These are phyloP conservation scores for Scaptomyza reducta DNA, from an alignment of 2,888 invertebrate genomes.

Conservation along the genomic window DNA sequence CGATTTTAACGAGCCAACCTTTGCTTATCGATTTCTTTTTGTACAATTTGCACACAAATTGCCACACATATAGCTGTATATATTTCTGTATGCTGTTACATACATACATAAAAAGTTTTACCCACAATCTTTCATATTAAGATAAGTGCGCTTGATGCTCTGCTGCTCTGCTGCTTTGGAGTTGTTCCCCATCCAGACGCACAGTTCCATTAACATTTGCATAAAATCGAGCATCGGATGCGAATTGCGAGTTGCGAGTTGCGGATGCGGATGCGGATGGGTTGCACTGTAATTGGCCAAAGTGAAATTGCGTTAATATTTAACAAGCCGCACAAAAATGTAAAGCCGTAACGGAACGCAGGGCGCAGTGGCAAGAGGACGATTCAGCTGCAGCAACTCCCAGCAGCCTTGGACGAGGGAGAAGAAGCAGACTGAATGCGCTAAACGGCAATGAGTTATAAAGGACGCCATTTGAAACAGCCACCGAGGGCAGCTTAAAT, in stretches of 20 bases:
- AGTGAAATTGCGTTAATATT: slow-evolving; percentile 80
- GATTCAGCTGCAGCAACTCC: slow-evolving; percentile 20
- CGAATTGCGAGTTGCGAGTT: slow-evolving; percentile 25
- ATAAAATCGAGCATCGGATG: slow-evolving; percentile 50
- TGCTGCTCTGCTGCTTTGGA: background rate
- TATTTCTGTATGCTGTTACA: too few relatives aligned
- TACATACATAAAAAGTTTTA: slow-evolving; percentile 26
- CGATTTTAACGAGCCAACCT: slow-evolving; percentile 70
- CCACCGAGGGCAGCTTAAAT: slow-evolving; percentile 19
- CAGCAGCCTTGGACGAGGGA: slow-evolving; percentile 28
- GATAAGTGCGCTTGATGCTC: slow-evolving; percentile 37
- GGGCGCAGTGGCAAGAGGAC: slow-evolving; percentile 1
- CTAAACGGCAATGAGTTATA: slow-evolving; percentile 28
- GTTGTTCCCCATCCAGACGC: background rate
- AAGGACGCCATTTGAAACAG: slow-evolving; percentile 9
- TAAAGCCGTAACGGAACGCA: slow-evolving; percentile 54
- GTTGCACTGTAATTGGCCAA: slow-evolving; percentile 74
- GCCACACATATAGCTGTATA: background rate
- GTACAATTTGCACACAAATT: slow-evolving; percentile 31
- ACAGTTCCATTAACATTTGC: slow-evolving; percentile 56
- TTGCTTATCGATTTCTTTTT: slow-evolving; percentile 54
- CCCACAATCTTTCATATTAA: slow-evolving; percentile 47
- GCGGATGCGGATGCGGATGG: slow-evolving; percentile 42
- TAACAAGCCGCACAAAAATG: slow-evolving; percentile 67
- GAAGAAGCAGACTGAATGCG: slow-evolving; percentile 38